Base-by-base conservation (phyloP, 1,140 invertebrate genomes). In the Drosophila miranda region DNA sequence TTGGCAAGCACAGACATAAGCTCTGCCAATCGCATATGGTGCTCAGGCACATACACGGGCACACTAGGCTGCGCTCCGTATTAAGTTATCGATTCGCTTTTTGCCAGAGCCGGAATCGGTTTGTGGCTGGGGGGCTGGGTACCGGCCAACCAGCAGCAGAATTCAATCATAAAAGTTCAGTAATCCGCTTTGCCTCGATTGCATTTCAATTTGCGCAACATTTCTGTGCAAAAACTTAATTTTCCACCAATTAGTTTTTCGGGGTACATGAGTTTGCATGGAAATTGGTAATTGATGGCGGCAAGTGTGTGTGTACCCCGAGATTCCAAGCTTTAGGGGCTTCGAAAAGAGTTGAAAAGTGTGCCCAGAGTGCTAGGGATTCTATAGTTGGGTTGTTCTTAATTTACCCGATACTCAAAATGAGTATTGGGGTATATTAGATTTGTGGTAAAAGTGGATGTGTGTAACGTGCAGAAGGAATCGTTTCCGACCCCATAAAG, bases 151-250 rank as follows among this genome's bases (percentile, higher is more conserved):
- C 59, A 50, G 69, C 68, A 72, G 57, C 81, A 78, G 80, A 87
- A 86, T 87, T 87, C 82, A 86, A 86, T 86, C 82, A 86, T 87
- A 80, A 86, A 84, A 86, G 82, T 86, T 87, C 78, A 75, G 82
- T 86, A 86, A 86, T 86, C 82, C 82, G 82, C 82, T 86, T 86
- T 86, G 77, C 82, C 82, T 63, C 81, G 81, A 86, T 87, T 86
- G 82, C 82, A 87, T 87, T 86, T 82, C 82, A 86, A 86, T 86
- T 86, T 86, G 82, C 81, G 71, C 78, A n/a, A n/a, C n/a, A n/a
- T n/a, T n/a, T n/a, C n/a, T n/a, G n/a, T n/a, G n/a, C n/a, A 78
- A 84, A 84, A 86, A 82, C 82, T 86, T 86, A 87, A 86, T 86
- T 86, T 86, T 86, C 82, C 82, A 86, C 82, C 82, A 86, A 86